These are phyloP conservation scores for Bubo blakistoni DNA, from an alignment of 2,113 vertebrate genomes.

Conservation along the genomic window DNA sequence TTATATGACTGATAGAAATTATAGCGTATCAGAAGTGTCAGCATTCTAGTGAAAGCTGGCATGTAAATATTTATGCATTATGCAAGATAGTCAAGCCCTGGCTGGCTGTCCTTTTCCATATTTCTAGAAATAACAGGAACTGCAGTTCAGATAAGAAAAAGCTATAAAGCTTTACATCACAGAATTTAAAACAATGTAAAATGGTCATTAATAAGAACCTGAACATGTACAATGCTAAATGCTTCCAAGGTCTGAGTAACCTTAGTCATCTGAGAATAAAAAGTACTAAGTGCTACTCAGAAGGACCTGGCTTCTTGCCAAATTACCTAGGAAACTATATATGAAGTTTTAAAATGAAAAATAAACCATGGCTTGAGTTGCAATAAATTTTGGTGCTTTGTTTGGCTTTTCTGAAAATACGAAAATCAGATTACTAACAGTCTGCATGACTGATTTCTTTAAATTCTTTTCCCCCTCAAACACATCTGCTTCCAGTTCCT, in stretches of 20 bases:
- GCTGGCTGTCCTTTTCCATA: neutral
- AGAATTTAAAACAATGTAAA: neutral
- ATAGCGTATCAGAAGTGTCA: neutral
- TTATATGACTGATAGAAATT: neutral
- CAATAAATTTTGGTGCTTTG: neutral
- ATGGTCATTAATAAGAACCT: neutral
- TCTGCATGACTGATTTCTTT: neutral
- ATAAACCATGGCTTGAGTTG: neutral
- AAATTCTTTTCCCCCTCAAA: rapidly evolving
- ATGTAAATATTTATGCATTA: constrained; percentile 25
- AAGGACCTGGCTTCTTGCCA: neutral
- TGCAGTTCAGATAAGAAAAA: neutral
- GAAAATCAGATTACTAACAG: neutral
- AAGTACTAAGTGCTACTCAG: neutral
- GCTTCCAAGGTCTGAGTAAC: neutral
- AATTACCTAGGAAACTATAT: neutral
- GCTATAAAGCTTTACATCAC: neutral
- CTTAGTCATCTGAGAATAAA: neutral
- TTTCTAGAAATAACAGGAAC: neutral
- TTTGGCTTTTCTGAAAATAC: neutral
- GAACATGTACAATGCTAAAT: neutral
- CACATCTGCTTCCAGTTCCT: neutral
- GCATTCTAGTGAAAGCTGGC: neutral
- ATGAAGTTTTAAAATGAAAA: neutral
- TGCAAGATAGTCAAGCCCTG: neutral